Evolutionary conservation across 2,113 vertebrate species (phyloP).

Genomic region (Tychaedon coryphoeus): DNA sequence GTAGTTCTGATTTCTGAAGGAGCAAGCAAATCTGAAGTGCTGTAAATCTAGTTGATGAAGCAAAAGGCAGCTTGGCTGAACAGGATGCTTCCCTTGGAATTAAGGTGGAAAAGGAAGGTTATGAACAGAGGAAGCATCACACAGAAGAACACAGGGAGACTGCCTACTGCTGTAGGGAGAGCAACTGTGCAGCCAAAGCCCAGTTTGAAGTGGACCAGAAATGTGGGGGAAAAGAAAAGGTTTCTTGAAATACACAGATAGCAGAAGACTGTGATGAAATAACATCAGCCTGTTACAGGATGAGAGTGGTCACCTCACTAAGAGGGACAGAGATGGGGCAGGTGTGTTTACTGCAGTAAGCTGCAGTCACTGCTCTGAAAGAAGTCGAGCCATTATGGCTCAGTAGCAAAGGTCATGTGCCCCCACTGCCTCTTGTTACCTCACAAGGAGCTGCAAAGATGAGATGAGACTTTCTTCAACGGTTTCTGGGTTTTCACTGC

Average conservation of each 20-base stretch:
- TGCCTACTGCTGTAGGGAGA: neutral
- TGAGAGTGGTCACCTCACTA: neutral
- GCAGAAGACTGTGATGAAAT: neutral
- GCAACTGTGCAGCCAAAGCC: neutral
- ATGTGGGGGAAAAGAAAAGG: accelerated
- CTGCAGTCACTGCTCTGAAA: neutral
- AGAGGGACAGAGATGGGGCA: neutral
- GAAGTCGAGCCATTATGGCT: neutral
- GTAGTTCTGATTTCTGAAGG: neutral
- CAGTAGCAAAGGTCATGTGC: neutral
- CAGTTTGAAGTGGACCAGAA: neutral
- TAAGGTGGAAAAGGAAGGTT: neutral
- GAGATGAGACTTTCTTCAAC: neutral
- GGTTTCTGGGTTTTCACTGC: neutral
- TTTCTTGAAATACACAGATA: neutral
- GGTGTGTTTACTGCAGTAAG: neutral
- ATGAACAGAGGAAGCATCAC: neutral
- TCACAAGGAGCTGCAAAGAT: neutral
- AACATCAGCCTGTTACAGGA: neutral
- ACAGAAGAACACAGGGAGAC: neutral
- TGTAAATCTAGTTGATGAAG: accelerated
- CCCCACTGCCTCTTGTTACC: neutral
- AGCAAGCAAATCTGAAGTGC: neutral
- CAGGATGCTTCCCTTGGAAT: neutral
- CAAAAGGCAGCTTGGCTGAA: neutral